Conservation (phyloP, 35 echinoderm and acorn worm genomes). For the Diadema setosum region DNA sequence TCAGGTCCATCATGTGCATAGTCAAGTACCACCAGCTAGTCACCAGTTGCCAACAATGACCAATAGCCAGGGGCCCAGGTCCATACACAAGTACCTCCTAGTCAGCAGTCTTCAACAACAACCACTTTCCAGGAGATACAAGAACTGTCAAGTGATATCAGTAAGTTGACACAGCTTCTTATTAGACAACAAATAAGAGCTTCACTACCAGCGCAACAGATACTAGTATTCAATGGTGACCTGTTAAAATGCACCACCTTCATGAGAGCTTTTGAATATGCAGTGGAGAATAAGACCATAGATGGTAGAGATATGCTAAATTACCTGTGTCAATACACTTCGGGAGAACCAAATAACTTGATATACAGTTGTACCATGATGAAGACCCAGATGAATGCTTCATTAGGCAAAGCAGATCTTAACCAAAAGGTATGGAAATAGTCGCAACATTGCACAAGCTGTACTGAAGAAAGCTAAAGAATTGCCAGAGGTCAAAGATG, state of each 20-base stretch:
- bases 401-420: constrained; percentile 5
- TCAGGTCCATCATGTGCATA: neutral
- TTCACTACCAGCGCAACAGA: constrained; percentile 21
- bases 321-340: constrained; percentile 2
- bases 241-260: neutral
- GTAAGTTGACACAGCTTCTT: neutral
- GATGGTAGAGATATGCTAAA: constrained; percentile 15
- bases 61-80: neutral
- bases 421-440: constrained; percentile 20
- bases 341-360: neutral
- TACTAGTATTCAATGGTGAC: neutral
- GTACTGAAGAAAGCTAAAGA: neutral
- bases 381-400: constrained; percentile 8
- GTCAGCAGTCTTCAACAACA: neutral
- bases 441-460: neutral
- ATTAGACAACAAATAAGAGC: constrained; percentile 13
- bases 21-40: neutral
- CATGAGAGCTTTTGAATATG: constrained; percentile 15
- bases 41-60: neutral
- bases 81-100: neutral
- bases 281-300: constrained; percentile 12
- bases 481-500: neutral
- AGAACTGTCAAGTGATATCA: neutral
- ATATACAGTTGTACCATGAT: neutral
- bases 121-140: neutral